Base-by-base conservation (phyloP, 2,888 invertebrate species). In the Ditylenchus weischeri region DNA sequence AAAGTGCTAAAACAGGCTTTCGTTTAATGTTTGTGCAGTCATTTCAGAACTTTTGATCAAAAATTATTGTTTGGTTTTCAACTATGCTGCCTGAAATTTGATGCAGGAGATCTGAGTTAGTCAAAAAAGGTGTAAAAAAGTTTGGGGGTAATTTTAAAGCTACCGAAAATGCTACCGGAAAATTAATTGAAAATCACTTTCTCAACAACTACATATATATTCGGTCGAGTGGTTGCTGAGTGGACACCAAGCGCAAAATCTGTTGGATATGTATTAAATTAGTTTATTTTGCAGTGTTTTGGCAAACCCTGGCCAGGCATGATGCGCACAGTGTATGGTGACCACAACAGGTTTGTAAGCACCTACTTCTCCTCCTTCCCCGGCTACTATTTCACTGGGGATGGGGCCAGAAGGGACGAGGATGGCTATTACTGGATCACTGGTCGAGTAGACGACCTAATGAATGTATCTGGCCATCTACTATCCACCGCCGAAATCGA, bases 401-500 rank as follows among this genome's bases (percentile, higher is more conserved):
- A 98, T 85, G 96, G 81, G 8, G 79, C 79, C 21, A 74, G 79
- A 59, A 75, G 81, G 68, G 96, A 98, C 84, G 88, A 89, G 29
- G 95, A 98, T 84, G 95, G 95, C 0, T 93, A 93, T 84, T 86
- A 93, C 66, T 83, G 78, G 61, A 75, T 80, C 54, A 82, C 79
- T 76, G 84, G 75, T 35, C 73, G 81, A 59, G 91, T 95, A 50
- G 96, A 98, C 84, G 98, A 98, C 84, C 94, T 98, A 92, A 86
- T 98, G 75, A 98, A 98, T 85, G 95, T 94, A 93, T 94, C 93
- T 2, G 98, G 96, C 0, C 96, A 98, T 85, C 87, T 98, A 65
- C 90, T 98, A 89, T 93, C 93, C 70, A 98, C 96, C 0, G 91
- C 96, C 0, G 94, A 98, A 86, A 87, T 88, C 35, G 88, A 88